phyloP scores from a whole-genome alignment of 2,113 vertebrate genomes.

The Poeciliopsis occidentalis region DNA sequence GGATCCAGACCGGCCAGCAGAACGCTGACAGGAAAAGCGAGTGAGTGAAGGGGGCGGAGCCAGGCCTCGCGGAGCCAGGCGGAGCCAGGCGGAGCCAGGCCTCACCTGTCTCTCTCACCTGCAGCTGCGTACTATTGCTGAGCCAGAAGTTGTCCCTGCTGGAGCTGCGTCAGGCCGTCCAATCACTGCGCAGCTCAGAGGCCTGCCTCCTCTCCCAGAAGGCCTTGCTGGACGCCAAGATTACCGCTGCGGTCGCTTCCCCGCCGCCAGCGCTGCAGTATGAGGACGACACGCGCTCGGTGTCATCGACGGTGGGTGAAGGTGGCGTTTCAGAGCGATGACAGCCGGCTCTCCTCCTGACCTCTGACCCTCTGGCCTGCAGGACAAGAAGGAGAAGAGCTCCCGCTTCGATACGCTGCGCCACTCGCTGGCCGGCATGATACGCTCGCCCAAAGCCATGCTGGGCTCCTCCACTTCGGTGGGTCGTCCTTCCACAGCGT shows the following conservation, averaged over 20 bases:
- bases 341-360: background rate
- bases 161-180: constrained; percentile 91
- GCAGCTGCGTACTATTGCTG: constrained; percentile 78
- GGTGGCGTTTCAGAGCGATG: background rate
- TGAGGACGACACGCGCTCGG: constrained; percentile 93
- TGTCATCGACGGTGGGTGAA: constrained; percentile 88
- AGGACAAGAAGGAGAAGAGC: constrained; percentile 95
- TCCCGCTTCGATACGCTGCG: constrained; percentile 95
- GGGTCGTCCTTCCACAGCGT: constrained; percentile 57
- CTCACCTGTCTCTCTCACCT: constrained; percentile 1
- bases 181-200: constrained; percentile 89
- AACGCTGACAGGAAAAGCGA: constrained; percentile 90
- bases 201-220: constrained; percentile 91
- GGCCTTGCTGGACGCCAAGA: constrained; percentile 89
- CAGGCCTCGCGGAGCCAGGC: background rate
- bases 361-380: constrained; percentile 1
- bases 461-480: constrained; percentile 88
- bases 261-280: constrained; percentile 91
- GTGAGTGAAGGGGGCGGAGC: constrained; percentile 66
- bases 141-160: constrained; percentile 92
- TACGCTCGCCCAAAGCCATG: constrained; percentile 90
- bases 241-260: constrained; percentile 74
- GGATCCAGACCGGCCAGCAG: constrained; percentile 87
- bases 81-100: background rate
- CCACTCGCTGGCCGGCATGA: constrained; percentile 94